Conservation (phyloP, 1,140 invertebrate species). For the Holotrichia oblita region DNA sequence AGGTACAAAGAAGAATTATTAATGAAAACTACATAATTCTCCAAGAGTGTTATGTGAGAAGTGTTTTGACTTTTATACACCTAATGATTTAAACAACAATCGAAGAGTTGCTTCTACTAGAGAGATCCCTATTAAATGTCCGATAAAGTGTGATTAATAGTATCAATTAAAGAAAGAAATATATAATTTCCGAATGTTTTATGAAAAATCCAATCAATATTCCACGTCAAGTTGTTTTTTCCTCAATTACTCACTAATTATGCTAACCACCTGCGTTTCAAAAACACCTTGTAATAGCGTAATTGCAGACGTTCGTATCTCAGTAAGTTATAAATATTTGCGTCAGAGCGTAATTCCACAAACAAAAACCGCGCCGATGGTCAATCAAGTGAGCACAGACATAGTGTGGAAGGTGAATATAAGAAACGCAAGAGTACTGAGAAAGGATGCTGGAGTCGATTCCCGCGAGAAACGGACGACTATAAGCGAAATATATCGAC, state of each 20-base stretch:
- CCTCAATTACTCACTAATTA: neutral
- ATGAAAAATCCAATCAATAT: neutral
- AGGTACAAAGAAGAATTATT: too few relatives aligned
- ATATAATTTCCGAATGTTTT: neutral
- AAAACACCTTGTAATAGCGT: neutral
- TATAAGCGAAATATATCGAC: neutral
- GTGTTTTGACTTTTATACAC: too few relatives aligned
- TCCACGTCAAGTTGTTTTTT: neutral
- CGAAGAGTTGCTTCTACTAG: too few relatives aligned
- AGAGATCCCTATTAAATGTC: too few relatives aligned
- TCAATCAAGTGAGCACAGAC: neutral
- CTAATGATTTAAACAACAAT: too few relatives aligned
- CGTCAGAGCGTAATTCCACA: neutral
- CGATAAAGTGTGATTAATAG: too few relatives aligned
- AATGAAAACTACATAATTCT: too few relatives aligned
- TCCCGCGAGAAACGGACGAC: neutral
- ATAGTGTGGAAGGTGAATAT: neutral
- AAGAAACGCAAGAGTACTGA: conserved; percentile 1
- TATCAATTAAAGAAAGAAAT: too few relatives aligned
- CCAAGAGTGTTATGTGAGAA: too few relatives aligned
- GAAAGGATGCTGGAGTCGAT: neutral
- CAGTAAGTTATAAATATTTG: neutral
- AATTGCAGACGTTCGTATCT: neutral
- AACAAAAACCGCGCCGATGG: neutral
- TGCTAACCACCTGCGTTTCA: neutral